Percentiles rank a stretch among this genome's conserved stretches.
phyloP scores from a whole-genome alignment of 1,140 invertebrate species.

The Penaeus japonicus region DNA sequence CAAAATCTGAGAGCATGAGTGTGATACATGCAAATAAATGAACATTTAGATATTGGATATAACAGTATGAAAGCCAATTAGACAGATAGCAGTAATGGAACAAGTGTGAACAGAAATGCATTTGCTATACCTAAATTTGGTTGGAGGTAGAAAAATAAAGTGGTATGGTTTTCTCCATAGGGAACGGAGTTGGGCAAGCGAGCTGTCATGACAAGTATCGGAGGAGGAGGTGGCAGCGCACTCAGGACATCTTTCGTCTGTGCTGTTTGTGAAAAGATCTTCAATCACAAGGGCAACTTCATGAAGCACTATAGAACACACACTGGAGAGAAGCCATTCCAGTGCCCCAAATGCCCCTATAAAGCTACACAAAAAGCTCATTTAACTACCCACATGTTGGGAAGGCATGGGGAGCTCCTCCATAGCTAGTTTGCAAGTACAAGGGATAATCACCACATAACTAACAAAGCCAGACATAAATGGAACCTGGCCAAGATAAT shows the following conservation, averaged over 20 bases:
- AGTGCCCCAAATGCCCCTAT: conserved; percentile 40
- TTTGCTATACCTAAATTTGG: too few relatives aligned
- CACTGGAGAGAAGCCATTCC: conserved; percentile 47
- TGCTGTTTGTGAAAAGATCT: conserved; percentile 40
- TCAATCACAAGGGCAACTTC: conserved; percentile 53
- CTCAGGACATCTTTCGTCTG: conserved; percentile 36
- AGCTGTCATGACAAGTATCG: conserved; percentile 26
- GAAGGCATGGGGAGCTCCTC: conserved; percentile 23
- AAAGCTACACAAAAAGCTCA: conserved; percentile 48
- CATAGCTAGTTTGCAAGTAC: not conserved
- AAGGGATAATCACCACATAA: too few relatives aligned
- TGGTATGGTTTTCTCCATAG: conserved; percentile 50
- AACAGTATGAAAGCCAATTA: not conserved
- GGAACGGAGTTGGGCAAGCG: conserved; percentile 32
- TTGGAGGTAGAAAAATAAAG: conserved; percentile 11
- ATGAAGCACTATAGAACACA: conserved; percentile 50
- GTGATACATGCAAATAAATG: not conserved
- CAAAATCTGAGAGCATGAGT: too few relatives aligned
- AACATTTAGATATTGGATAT: not conserved
- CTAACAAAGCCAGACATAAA: too few relatives aligned
- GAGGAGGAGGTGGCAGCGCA: conserved; percentile 17
- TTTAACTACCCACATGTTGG: conserved; percentile 39
- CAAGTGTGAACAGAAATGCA: too few relatives aligned
- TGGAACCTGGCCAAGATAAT: too few relatives aligned
- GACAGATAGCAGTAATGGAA: too few relatives aligned